A percentile compares a stretch with the other conserved stretches of the same genome.
These are phyloP conservation scores for Dendrolimus kikuchii DNA, from an alignment of 1,140 invertebrate species.

Conservation along the genomic window DNA sequence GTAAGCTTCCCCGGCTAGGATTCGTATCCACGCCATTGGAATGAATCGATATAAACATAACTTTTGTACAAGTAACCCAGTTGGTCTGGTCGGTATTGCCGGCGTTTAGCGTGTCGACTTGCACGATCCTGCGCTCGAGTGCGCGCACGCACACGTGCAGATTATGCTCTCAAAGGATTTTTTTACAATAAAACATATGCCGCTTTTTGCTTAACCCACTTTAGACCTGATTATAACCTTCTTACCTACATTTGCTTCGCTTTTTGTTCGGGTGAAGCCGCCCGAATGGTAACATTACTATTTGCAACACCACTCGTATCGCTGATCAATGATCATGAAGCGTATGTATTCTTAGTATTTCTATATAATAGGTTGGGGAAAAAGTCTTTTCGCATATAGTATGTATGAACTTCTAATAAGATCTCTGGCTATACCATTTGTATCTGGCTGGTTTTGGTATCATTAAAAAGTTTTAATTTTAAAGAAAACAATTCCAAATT, in stretches of 20 bases:
- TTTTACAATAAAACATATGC: conserved; percentile 70
- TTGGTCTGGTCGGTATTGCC: conserved; percentile 27
- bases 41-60: too few relatives aligned
- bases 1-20: too few relatives aligned
- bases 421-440: too few relatives aligned
- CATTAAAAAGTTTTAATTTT: too few relatives aligned
- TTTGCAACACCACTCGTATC: neutral
- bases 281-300: conserved; percentile 35
- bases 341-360: too few relatives aligned
- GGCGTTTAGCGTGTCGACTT: conserved; percentile 32
- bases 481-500: too few relatives aligned
- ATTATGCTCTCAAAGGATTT: conserved; percentile 59
- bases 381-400: too few relatives aligned
- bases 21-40: too few relatives aligned
- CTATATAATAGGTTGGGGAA: too few relatives aligned
- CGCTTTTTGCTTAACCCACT: conserved; percentile 72
- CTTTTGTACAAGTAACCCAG: conserved; percentile 1
- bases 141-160: conserved; percentile 54
- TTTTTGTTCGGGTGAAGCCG: conserved; percentile 60
- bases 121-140: conserved; percentile 47
- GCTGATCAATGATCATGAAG: too few relatives aligned
- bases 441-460: too few relatives aligned
- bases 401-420: too few relatives aligned
- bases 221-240: conserved; percentile 69
- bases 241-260: conserved; percentile 69